phyloP scores from a whole-genome alignment of 2,888 invertebrate species.

The Lasioglossum oenotherae region DNA sequence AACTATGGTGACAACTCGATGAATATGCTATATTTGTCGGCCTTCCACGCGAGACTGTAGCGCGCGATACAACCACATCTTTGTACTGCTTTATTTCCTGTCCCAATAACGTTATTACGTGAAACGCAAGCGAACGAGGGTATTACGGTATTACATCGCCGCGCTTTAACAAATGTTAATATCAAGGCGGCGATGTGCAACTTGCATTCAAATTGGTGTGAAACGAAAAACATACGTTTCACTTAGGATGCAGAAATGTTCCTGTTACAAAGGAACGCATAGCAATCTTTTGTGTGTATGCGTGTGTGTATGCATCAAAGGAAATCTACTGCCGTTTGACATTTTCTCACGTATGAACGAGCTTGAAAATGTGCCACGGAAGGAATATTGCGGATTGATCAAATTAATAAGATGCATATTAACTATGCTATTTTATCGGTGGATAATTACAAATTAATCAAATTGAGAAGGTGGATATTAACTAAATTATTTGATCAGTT shows the following conservation, averaged over 20 bases:
- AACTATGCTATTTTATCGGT: no score
- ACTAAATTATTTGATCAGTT: no score
- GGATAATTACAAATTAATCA: no score
- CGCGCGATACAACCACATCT: neutral
- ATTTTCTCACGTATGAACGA: neutral
- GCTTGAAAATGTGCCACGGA: neutral
- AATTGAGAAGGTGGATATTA: neutral
- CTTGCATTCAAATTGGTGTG: neutral
- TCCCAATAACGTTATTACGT: constrained; percentile 18
- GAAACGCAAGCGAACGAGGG: neutral
- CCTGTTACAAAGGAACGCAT: neutral
- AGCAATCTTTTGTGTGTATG: neutral
- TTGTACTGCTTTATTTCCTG: neutral
- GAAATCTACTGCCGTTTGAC: neutral
- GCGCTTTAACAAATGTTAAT: constrained; percentile 6
- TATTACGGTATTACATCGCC: neutral
- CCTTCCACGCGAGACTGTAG: neutral
- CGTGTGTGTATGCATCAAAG: no score
- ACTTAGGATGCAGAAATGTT: neutral
- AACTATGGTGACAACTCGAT: neutral
- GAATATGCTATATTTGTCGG: neutral
- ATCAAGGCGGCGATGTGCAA: neutral
- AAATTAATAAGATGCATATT: neutral
- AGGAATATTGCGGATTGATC: neutral
- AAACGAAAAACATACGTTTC: constrained; percentile 5